These are phyloP conservation scores for Oreortyx pictus DNA, from an alignment of 2,797 vertebrate genomes.

Conservation along the genomic window DNA sequence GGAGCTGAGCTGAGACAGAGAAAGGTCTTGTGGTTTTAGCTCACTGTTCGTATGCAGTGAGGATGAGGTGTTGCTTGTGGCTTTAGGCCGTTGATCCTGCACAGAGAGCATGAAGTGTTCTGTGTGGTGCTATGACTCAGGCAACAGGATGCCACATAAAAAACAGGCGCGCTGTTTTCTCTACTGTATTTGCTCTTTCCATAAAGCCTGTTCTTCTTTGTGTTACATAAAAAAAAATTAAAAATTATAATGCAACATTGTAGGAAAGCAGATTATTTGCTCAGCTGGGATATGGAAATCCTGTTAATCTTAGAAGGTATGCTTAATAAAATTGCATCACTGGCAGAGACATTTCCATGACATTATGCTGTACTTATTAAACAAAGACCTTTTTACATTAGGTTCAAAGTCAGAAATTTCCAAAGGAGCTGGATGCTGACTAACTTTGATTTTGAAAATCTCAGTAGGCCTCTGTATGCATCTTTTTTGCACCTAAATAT, in stretches of 20 bases:
- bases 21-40: conserved; percentile 11
- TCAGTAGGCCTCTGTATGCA: background rate
- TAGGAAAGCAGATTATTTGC: background rate
- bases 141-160: background rate
- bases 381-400: conserved; percentile 28
- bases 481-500: conserved; percentile 29
- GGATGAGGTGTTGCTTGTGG: background rate
- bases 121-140: background rate
- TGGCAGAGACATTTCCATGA: background rate
- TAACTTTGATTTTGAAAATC: conserved; percentile 43
- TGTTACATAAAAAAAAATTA: background rate
- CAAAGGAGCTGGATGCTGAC: background rate
- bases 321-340: conserved; percentile 11
- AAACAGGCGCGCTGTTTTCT: background rate
- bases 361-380: background rate
- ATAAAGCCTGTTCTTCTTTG: background rate
- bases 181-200: background rate
- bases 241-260: background rate
- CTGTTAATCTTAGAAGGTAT: conserved; percentile 7
- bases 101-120: background rate
- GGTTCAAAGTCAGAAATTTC: conserved; percentile 51
- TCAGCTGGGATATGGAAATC: conserved; percentile 25
- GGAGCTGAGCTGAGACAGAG: background rate
- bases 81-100: background rate
- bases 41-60: background rate